A percentile compares a stretch with the other conserved stretches of the same genome.
phyloP scores from a whole-genome alignment of 2,888 invertebrate species.

The Noctua fimbriata region DNA sequence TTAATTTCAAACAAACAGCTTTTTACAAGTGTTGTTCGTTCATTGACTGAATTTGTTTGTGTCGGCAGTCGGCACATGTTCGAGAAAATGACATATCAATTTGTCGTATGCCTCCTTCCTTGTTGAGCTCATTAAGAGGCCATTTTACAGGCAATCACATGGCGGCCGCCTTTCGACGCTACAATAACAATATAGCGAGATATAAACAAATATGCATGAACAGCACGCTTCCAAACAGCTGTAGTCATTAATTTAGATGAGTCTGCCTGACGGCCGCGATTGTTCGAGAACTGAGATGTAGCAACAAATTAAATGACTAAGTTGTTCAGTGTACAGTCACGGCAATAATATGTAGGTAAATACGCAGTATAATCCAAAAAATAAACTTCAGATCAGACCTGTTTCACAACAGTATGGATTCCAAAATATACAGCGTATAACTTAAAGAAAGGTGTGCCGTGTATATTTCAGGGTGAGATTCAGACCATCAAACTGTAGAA shows the following conservation, averaged over 20 bases:
- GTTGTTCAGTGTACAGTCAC: not conserved
- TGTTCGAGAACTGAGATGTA: conserved; percentile 23
- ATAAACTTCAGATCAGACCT: not conserved
- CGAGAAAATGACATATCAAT: conserved; percentile 77
- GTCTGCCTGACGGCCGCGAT: conserved; percentile 25
- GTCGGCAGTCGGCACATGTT: conserved; percentile 68
- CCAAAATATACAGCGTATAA: not conserved
- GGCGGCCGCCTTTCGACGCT: conserved; percentile 59
- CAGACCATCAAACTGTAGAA: not conserved
- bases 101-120: conserved; percentile 78
- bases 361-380: not conserved
- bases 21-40: conserved; percentile 34
- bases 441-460: not conserved
- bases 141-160: conserved; percentile 71
- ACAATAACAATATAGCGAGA: conserved; percentile 47
- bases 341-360: not conserved
- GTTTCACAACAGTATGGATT: not conserved
- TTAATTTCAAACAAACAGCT: conserved; percentile 13
- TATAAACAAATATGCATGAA: conserved; percentile 20
- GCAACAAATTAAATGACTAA: conserved; percentile 7
- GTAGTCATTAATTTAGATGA: conserved; percentile 45
- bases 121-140: conserved; percentile 84
- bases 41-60: conserved; percentile 64
- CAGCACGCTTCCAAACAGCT: conserved; percentile 27
- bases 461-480: not conserved